Percentiles rank a stretch among this genome's conserved stretches.
Evolutionary conservation across 2,113 vertebrate genomes (phyloP).

Genomic region (Paradisaea rubra): DNA sequence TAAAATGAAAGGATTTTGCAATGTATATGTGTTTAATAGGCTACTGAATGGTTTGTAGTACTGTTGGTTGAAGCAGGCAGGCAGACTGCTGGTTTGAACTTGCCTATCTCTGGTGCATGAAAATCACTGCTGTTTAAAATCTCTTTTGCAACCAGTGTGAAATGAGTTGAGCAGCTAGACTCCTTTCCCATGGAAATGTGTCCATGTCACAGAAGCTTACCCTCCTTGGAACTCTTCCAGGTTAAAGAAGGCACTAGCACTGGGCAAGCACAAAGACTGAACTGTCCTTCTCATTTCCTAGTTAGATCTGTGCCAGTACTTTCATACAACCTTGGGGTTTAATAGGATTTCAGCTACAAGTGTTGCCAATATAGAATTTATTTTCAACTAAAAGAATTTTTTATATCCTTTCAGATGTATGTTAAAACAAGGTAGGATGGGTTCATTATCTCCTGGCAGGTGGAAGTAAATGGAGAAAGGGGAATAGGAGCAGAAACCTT

Average conservation of each 20-base stretch:
- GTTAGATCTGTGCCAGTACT: neutral
- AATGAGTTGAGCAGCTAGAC: neutral
- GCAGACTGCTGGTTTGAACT: neutral
- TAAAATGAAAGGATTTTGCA: neutral
- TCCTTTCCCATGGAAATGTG: neutral
- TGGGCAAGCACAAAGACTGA: neutral
- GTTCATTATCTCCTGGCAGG: neutral
- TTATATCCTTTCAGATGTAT: neutral
- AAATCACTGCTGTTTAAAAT: neutral
- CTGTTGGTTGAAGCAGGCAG: neutral
- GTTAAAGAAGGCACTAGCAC: neutral
- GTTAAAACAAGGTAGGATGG: neutral
- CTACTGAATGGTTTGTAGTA: neutral
- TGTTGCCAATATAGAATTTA: neutral
- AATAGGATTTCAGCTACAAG: neutral
- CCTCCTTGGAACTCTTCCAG: neutral
- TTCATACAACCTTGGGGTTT: neutral
- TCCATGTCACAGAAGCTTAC: neutral
- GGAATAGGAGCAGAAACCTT: neutral
- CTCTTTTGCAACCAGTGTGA: neutral
- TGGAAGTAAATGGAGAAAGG: neutral
- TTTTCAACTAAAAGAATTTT: neutral
- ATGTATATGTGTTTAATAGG: neutral
- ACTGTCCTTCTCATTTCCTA: neutral
- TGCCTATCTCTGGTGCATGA: neutral